phyloP scores from a whole-genome alignment of 1,140 invertebrate genomes.

The Pemphigus obesinymphae region DNA sequence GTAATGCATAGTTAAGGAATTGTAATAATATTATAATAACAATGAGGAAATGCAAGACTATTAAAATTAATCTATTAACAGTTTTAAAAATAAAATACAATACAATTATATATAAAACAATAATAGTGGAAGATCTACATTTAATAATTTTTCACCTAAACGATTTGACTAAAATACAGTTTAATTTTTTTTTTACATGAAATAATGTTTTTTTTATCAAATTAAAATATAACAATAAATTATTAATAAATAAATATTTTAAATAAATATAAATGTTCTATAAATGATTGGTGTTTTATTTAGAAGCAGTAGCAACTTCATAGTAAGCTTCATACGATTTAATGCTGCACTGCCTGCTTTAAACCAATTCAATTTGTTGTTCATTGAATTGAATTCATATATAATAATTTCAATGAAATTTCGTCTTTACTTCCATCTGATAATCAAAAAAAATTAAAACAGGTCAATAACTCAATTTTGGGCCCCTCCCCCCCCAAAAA shows the following conservation, averaged over 20 bases:
- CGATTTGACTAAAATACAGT: slow-evolving; percentile 19
- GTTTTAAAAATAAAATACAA: slow-evolving; percentile 3
- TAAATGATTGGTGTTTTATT: neutral
- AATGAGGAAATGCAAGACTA: neutral
- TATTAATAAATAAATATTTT: neutral
- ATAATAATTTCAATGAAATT: slow-evolving; percentile 85
- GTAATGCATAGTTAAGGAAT: neutral
- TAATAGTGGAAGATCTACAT: neutral
- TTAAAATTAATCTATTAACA: slow-evolving; percentile 27
- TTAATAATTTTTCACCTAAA: slow-evolving; percentile 1
- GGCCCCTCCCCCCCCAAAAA: too few species aligned
- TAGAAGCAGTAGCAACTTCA: slow-evolving; percentile 49
- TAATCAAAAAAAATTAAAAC: too few species aligned
- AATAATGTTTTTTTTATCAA: neutral
- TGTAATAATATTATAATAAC: neutral
- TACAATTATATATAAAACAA: slow-evolving; percentile 9
- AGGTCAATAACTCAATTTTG: too few species aligned
- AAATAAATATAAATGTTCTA: neutral
- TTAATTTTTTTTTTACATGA: slow-evolving; percentile 7
- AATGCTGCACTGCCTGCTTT: slow-evolving; percentile 97
- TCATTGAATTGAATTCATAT: slow-evolving; percentile 97
- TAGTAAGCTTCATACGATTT: slow-evolving; percentile 96
- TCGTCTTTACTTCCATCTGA: slow-evolving; percentile 79
- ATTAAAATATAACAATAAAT: slow-evolving; percentile 23
- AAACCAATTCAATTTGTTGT: slow-evolving; percentile 97